Evolutionary conservation across 2,888 invertebrate genomes (phyloP), one percentile per base, ranked within the genome.

Genomic region (Laothoe populi): DNA sequence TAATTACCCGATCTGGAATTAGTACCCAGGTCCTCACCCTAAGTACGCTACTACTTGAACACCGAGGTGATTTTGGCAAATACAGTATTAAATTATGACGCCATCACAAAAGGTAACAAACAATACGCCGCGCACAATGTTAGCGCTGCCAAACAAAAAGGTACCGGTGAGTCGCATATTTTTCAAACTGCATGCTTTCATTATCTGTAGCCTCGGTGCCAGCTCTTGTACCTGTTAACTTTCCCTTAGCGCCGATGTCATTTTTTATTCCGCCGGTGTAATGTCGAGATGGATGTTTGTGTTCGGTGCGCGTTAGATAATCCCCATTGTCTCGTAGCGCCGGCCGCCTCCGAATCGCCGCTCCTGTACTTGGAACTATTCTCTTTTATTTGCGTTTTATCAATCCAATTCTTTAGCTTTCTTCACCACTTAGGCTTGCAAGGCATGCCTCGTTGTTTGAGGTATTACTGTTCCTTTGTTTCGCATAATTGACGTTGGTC

Each of bases 161-260:
- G 73, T 84, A 84, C 84, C 81, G 84, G 24, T 82, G 80, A 70
- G 69, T 70, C 77, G 79, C 78, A 83, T 83, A 81, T 75, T 84
- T 83, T 74, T 78, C 76, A 77, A 83, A 81, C 72, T 81, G 74
- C 79, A 72, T 86, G 73, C 84, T 84, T 83, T 76, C 69, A 69
- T 84, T 87, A 83, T 84, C 81, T 81, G 68, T 66, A 75, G 74
- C 76, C 75, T 76, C 77, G 70, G 70, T 75, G 67, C 67, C 65
- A 66, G 65, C 72, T 73, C 79, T 81, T 86, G 81, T 86, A 78
- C 81, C 82, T 86, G 82, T 85, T 82, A 83, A 86, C 87, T 89
- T 89, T 88, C 85, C 83, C 82, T 84, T 78, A 79, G 77, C 72
- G 76, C 75, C 76, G 77, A 73, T 79, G 78, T 76, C 69, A 71